Base-by-base conservation (phyloP, 2,113 vertebrate species). In the Crotalus horridus region DNA sequence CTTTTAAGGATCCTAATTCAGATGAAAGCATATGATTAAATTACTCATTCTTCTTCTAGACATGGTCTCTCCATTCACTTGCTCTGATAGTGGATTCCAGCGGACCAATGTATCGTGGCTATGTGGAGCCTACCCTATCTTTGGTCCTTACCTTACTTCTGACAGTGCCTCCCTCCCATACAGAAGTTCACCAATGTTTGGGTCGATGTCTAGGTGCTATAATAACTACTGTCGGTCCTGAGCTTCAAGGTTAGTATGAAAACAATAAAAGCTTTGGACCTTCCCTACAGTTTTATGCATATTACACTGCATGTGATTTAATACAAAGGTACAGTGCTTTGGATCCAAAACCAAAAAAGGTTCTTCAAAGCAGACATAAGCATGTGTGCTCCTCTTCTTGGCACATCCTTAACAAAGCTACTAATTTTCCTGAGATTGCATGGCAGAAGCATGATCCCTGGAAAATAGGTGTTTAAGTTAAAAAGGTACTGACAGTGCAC, bases 41-140 rank as follows among this genome's bases (percentile, higher is more conserved):
- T 24, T 64, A 64, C 54, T 90, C 12, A 53, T 93, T 92, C 12
- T 92, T 89, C 21, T 95, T 96, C 1, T 96, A 99, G 99, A 99
- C 99, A 0, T 99, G 99, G 99, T 98, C 99, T 91, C 98, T 99
- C 90, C 99, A 99, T 96, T 99, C 99, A 0, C 98, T 99, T 96
- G 99, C 99, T 81, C 97, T 99, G 91, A 99, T 99, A 91, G 99
- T 99, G 96, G 99, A 99, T 95, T 99, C 99, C 1, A 99, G 99
- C 92, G 99, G 99, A 1, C 99, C 99, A 5, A 99, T 99, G 99
- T 99, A 99, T 95, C 98, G 99, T 74, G 99, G 99, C 8, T 99
- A 99, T 0, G 99, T 99, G 95, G 99, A 99, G 91, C 99, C 99
- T 33, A 99, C 99, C 0, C 97, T 99, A 1, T 99, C 99, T 53